Evolutionary conservation across 2,888 invertebrate genomes (phyloP).

Genomic region (Athripsodes cinereus): DNA sequence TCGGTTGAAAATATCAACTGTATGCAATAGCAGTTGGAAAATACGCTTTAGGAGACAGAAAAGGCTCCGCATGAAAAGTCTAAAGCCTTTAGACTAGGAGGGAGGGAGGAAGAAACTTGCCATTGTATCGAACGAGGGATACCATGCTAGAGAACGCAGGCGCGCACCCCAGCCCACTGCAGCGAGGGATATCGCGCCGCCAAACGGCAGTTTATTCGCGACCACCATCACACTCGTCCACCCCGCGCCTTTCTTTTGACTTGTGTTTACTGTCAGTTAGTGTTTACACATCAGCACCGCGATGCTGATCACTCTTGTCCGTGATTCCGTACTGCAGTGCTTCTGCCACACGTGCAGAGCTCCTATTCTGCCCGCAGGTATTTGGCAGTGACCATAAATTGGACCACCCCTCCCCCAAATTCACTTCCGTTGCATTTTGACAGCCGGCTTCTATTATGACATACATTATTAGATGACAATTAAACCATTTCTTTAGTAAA

Average conservation of each 20-base stretch:
- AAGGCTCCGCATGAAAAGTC: slow-evolving; percentile 7
- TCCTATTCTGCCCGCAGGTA: slow-evolving; percentile 69
- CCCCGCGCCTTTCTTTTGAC: slow-evolving; percentile 34
- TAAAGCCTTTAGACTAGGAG: not conserved
- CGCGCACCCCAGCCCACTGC: slow-evolving; percentile 35
- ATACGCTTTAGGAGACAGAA: not conserved
- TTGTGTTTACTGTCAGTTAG: not conserved
- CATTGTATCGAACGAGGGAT: slow-evolving; percentile 14
- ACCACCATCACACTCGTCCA: slow-evolving; percentile 33
- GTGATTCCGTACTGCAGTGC: slow-evolving; percentile 89
- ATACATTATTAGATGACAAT: not conserved
- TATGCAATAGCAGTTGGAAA: no score
- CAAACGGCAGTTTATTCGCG: slow-evolving; percentile 36
- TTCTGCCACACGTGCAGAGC: slow-evolving; percentile 91
- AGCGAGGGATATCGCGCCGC: slow-evolving; percentile 31
- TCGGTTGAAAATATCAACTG: no score
- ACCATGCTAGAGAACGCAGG: slow-evolving; percentile 5
- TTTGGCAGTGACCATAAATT: not conserved
- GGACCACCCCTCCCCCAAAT: not conserved
- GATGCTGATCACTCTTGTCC: slow-evolving; percentile 86
- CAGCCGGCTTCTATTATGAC: slow-evolving; percentile 26
- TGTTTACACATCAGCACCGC: slow-evolving; percentile 32
- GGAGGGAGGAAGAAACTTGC: not conserved
- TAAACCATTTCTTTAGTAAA: no score
- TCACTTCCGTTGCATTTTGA: slow-evolving; percentile 19